Evolutionary conservation across 2,797 vertebrate species (phyloP).

Genomic region (Argyrosomus regius): DNA sequence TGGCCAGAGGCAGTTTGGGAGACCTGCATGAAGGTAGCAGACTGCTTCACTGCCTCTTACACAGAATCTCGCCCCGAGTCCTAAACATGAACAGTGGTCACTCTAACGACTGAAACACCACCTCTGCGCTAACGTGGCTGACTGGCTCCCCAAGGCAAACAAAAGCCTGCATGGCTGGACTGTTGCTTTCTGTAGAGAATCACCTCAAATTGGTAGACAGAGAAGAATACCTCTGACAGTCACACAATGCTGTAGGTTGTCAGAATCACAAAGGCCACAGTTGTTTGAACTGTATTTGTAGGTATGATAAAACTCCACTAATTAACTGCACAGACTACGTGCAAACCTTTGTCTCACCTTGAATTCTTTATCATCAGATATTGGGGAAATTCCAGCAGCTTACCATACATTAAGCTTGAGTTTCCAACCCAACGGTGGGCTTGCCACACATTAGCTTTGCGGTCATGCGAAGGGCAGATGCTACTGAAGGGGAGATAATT

Average conservation of each 20-base stretch:
- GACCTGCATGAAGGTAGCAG: constrained; percentile 53
- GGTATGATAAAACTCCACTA: constrained; percentile 41
- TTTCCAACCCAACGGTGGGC: constrained; percentile 73
- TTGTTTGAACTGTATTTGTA: constrained; percentile 53
- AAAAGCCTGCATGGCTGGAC: constrained; percentile 53
- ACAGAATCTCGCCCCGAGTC: constrained; percentile 63
- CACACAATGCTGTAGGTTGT: constrained; percentile 15
- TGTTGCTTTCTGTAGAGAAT: constrained; percentile 53
- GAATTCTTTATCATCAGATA: constrained; percentile 66
- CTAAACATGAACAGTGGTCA: constrained; percentile 52
- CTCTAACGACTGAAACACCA: constrained; percentile 58
- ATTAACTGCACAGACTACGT: constrained; percentile 48
- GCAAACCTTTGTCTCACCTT: constrained; percentile 71
- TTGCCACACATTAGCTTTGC: constrained; percentile 80
- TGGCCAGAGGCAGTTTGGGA: constrained; percentile 59
- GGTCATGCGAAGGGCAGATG: constrained; percentile 87
- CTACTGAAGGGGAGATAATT: constrained; percentile 87
- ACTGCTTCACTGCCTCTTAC: constrained; percentile 65
- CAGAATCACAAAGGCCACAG: constrained; percentile 42
- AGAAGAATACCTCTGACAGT: constrained; percentile 33
- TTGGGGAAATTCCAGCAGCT: constrained; percentile 64
- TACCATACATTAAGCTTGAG: constrained; percentile 70
- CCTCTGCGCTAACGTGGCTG: constrained; percentile 47
- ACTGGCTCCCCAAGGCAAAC: constrained; percentile 57
- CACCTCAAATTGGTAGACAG: constrained; percentile 43